phyloP scores from a whole-genome alignment of 1,140 invertebrate genomes.

The Brachionus rubens region DNA sequence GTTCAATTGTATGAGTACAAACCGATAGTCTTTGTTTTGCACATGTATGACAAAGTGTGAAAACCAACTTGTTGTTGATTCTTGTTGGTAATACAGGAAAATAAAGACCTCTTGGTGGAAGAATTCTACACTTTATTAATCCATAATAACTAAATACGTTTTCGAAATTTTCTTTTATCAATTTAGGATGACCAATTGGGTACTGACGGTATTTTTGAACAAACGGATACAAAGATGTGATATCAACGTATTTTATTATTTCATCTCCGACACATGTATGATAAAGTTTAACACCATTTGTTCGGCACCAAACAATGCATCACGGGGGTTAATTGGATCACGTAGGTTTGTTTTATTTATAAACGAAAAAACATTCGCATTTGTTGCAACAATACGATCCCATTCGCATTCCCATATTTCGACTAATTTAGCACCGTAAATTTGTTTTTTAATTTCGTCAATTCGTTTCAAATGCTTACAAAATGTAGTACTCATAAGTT shows the following conservation, averaged over 20 bases:
- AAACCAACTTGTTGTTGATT: no score
- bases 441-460: conserved; percentile 22
- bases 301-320: conserved; percentile 57
- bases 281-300: conserved; percentile 52
- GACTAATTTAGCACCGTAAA: conserved; percentile 46
- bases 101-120: no score
- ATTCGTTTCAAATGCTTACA: conserved; percentile 42
- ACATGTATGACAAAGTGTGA: conserved; percentile 50
- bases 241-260: conserved; percentile 56
- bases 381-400: conserved; percentile 30
- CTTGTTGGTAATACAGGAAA: conserved; percentile 48
- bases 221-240: conserved; percentile 54
- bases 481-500: conserved; percentile 47
- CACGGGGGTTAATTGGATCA: conserved; percentile 48
- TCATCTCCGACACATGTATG: conserved; percentile 51
- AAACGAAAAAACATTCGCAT: not conserved
- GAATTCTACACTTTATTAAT: not conserved
- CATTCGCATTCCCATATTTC: conserved; percentile 50
- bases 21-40: conserved; percentile 5
- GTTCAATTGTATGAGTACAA: conserved; percentile 50
- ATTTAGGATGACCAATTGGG: conserved; percentile 55
- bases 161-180: conserved; percentile 51
- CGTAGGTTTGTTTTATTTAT: not conserved
- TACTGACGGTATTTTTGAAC: conserved; percentile 49
- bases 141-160: conserved; percentile 49